A percentile compares a stretch with the other conserved stretches of the same genome.
Evolutionary conservation across 2,113 vertebrate species (phyloP).

Genomic region (Ranitomeya variabilis): DNA sequence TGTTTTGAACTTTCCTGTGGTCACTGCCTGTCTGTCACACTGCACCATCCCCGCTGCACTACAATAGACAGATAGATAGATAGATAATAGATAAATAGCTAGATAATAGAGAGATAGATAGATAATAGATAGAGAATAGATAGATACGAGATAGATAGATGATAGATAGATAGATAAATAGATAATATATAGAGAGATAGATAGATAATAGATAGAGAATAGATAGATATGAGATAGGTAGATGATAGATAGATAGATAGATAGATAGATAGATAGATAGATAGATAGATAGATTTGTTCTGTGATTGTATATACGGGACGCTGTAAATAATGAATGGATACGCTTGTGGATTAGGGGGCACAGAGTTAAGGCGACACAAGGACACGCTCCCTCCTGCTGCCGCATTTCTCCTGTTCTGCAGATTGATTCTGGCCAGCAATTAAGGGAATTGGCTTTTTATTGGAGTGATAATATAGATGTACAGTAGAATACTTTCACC

Average conservation of each 20-base stretch:
- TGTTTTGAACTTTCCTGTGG: no score
- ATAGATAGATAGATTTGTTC: background rate
- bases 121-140: no score
- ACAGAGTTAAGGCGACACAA: background rate
- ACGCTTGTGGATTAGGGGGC: background rate
- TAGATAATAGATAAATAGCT: background rate
- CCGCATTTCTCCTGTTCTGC: constrained; percentile 65
- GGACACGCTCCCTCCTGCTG: background rate
- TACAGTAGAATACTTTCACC: constrained; percentile 74
- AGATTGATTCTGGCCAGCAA: constrained; percentile 80
- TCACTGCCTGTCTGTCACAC: no score
- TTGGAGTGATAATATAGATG: constrained; percentile 77
- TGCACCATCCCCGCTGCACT: no score
- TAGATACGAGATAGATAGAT: no score
- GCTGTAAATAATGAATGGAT: background rate
- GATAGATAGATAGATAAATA: no score
- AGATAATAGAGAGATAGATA: background rate
- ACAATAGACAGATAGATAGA: no score
- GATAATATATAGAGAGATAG: no score
- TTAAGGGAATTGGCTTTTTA: constrained; percentile 80
- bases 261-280: background rate
- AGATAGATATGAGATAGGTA: no score
- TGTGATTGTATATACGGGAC: background rate
- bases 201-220: no score
- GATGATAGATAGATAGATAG: no score